Evolutionary conservation across 2,113 vertebrate species (phyloP), one percentile per base, ranked within the genome.

Genomic region (Toxostoma redivivum): DNA sequence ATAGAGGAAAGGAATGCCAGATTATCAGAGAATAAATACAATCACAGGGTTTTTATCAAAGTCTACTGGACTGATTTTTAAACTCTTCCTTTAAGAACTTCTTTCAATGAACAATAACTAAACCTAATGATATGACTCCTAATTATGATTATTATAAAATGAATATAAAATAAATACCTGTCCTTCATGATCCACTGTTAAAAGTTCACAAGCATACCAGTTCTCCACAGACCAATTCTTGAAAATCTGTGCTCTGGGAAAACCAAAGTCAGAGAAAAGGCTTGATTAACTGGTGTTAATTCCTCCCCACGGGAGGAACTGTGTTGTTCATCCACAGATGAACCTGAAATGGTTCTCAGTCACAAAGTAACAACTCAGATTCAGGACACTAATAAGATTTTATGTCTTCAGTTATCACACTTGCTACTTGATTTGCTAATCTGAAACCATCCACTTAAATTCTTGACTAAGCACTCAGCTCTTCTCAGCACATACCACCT

Each of bases 261-360:
- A 89, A n/a, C 6, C 10, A 60, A 42, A 31, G 6, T 60, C 15
- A 37, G 11, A 65, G 22, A 61, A 77, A 53, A 9, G 5, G 1
- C 73, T 91, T 53, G 19, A 73, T 78, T 73, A 93, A 48, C 28
- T 40, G 10, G 0, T 35, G 5, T 33, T 33, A 38, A 38, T 70
- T 89, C 28, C 12, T 84, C 30, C 13, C 7, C 7, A 12, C 3
- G 47, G 77, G 31, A 69, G 8, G 10, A 93, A 28, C 5, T 38
- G 8, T 28, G 5, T 16, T 69, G 40, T 27, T 5, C 5, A 62
- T 12, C 37, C 14, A 45, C 0, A 0, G 51, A 71, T 42, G 23
- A 58, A 15, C 6, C 6, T 14, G 22, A 87, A 88, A 53, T 53
- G 4, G 5, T 30, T 88, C 25, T 57, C 42, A 60, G 11, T 47